A percentile compares a stretch with the other conserved stretches of the same genome.
These are phyloP conservation scores for Distichodus sexfasciatus DNA, from an alignment of 2,797 vertebrate species.

Conservation along the genomic window DNA sequence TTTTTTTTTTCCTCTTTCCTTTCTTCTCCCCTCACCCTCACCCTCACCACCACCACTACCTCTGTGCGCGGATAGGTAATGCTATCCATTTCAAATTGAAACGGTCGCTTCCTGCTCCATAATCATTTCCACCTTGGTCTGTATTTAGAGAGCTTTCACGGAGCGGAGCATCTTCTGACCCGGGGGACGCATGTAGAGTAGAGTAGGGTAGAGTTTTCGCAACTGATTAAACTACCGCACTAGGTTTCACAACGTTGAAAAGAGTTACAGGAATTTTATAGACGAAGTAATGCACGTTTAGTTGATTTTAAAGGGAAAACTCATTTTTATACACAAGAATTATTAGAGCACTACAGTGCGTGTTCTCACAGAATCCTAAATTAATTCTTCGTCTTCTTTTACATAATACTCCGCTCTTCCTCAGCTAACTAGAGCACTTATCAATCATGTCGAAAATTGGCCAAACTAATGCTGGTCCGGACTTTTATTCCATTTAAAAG, in stretches of 20 bases:
- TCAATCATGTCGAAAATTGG: not conserved
- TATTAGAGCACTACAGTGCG: too few relatives aligned
- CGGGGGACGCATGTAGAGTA: constrained; percentile 7
- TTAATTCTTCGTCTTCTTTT: not conserved
- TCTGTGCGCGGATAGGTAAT: constrained; percentile 45
- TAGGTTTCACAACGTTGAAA: not conserved
- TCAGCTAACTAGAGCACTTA: not conserved
- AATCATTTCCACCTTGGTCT: constrained; percentile 63
- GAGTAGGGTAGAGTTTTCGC: constrained; percentile 11
- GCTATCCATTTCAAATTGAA: constrained; percentile 68
- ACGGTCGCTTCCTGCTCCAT: constrained; percentile 61
- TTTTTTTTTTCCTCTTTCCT: too few relatives aligned
- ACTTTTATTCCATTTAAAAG: not conserved
- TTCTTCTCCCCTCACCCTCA: too few relatives aligned
- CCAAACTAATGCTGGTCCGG: not conserved
- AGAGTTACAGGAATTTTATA: too few relatives aligned
- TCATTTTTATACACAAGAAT: not conserved
- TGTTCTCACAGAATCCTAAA: not conserved
- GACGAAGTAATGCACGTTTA: too few relatives aligned
- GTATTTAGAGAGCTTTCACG: constrained; percentile 37
- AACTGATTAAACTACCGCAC: not conserved
- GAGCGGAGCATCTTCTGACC: constrained; percentile 34
- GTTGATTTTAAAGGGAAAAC: too few relatives aligned
- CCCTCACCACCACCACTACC: too few relatives aligned
- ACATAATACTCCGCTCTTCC: not conserved